A percentile compares a stretch with the other conserved stretches of the same genome.
These are phyloP conservation scores for Holacanthus passer DNA, from an alignment of 2,113 vertebrate species.

Conservation along the genomic window DNA sequence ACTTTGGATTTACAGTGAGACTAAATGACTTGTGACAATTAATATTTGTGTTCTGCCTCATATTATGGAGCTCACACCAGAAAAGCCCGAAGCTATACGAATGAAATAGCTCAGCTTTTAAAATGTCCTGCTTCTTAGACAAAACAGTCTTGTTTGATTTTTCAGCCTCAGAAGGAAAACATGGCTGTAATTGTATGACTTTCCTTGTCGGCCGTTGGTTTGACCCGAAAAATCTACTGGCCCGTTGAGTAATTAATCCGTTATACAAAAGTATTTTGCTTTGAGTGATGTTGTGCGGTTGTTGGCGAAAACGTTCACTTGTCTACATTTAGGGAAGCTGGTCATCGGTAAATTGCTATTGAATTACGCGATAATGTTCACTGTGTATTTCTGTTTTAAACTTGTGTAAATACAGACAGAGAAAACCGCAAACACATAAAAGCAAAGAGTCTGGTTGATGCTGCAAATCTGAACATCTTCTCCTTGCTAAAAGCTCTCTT, in stretches of 20 bases:
- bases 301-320: conserved; percentile 30
- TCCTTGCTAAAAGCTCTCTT: conserved; percentile 48
- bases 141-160: conserved; percentile 12
- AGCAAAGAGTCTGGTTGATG: conserved; percentile 15
- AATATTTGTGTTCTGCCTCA: conserved; percentile 32
- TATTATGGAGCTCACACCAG: neutral
- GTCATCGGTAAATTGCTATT: conserved; percentile 25
- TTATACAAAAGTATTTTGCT: neutral
- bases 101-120: conserved; percentile 17
- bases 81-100: neutral
- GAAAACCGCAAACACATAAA: conserved; percentile 37
- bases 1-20: conserved; percentile 6
- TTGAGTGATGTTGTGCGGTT: conserved; percentile 28
- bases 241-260: neutral
- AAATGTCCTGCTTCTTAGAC: neutral
- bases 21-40: conserved; percentile 28
- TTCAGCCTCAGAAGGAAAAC: conserved; percentile 8
- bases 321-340: conserved; percentile 21
- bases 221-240: neutral
- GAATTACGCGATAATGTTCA: conserved; percentile 46
- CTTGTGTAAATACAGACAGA: conserved; percentile 62
- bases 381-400: conserved; percentile 43
- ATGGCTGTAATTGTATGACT: neutral
- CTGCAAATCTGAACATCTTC: conserved; percentile 50
- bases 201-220: neutral